A percentile compares a stretch with the other conserved stretches of the same genome.
These are phyloP conservation scores for Propithecus perrieri DNA, from an alignment of 2,797 vertebrate genomes.

Conservation along the genomic window DNA sequence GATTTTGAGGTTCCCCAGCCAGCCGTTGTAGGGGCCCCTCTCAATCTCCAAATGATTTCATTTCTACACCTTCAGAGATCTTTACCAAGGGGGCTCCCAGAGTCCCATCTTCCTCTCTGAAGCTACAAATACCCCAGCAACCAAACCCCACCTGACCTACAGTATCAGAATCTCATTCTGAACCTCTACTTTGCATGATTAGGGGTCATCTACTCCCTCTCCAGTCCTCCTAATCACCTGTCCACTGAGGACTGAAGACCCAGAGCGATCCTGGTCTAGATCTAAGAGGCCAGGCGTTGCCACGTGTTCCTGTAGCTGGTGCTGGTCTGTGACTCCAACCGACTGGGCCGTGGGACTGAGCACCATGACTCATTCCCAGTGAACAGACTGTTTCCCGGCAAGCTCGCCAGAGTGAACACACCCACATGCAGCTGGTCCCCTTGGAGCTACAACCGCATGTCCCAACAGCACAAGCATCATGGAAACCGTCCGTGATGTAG, in stretches of 20 bases:
- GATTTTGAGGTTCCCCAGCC: neutral
- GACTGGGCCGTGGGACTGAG: slow-evolving; percentile 4
- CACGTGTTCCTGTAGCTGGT: neutral
- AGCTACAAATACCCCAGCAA: neutral
- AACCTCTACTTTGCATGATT: neutral
- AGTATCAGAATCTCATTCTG: neutral
- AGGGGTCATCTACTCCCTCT: neutral
- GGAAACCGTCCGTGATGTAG: slow-evolving; percentile 33
- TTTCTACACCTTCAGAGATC: neutral
- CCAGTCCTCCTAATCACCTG: neutral
- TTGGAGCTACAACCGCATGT: slow-evolving; percentile 67
- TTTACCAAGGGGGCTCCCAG: neutral
- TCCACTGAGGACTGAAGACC: neutral
- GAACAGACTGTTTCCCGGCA: slow-evolving; percentile 60
- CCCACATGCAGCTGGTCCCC: slow-evolving; percentile 78
- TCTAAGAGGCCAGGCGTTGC: neutral
- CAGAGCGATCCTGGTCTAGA: neutral
- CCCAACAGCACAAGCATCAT: slow-evolving; percentile 58
- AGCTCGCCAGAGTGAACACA: slow-evolving; percentile 65
- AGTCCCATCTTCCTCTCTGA: neutral
- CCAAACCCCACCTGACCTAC: neutral
- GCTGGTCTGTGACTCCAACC: neutral
- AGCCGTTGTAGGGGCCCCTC: neutral
- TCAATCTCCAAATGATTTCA: neutral
- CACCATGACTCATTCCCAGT: slow-evolving; percentile 58